Percentiles rank a stretch among this genome's conserved stretches.
Conservation (phyloP, 23 tunicate species). For the Halocynthia aurantium region DNA sequence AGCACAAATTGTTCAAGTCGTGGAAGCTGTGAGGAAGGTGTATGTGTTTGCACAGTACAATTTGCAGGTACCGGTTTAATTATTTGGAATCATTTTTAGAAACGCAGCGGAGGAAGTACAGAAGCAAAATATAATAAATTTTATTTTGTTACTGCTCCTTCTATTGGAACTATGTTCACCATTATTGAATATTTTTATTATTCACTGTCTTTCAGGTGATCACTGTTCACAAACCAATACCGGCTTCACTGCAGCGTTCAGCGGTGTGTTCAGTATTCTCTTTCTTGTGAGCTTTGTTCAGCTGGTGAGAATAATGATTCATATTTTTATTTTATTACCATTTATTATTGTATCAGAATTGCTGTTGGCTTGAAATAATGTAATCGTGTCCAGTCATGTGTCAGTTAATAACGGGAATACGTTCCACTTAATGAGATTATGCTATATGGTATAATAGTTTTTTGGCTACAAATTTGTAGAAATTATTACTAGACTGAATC, state of each 20-base stretch:
- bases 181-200: neutral
- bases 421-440: neutral
- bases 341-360: neutral
- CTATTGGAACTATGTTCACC: neutral
- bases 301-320: slow-evolving; percentile 37
- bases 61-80: slow-evolving; percentile 39
- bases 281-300: slow-evolving; percentile 47
- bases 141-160: neutral
- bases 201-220: slow-evolving; percentile 35
- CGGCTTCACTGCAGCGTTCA: slow-evolving; percentile 67
- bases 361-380: too few species aligned
- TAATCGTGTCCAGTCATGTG: too few species aligned
- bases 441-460: too few species aligned
- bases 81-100: too few species aligned
- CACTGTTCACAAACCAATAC: slow-evolving; percentile 55
- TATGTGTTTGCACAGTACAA: slow-evolving; percentile 72
- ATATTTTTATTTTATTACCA: neutral
- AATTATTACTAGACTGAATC: too few species aligned
- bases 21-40: slow-evolving; percentile 62
- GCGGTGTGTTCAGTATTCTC: slow-evolving; percentile 45
- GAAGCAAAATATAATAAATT: too few species aligned
- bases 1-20: slow-evolving; percentile 50
- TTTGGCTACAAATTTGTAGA: too few species aligned
- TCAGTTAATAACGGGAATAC: too few species aligned
- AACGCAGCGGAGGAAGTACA: too few species aligned